Conservation (phyloP, 2,888 invertebrate species). For the Galerucella pusilla region DNA sequence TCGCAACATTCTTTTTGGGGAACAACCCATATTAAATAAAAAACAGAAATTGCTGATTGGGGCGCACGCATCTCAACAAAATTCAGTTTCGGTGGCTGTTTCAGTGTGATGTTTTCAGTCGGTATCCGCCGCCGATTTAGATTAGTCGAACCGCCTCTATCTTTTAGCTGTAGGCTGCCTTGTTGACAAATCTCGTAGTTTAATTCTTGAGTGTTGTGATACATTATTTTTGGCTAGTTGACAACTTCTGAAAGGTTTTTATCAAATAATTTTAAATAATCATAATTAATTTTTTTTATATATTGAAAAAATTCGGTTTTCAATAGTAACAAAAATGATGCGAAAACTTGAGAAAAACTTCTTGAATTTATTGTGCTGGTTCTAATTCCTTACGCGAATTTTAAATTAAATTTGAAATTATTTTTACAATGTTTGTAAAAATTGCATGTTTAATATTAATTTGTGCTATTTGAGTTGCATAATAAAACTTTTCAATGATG, state of each 20-base stretch:
- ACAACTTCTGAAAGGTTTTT: constrained; percentile 16
- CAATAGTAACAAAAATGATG: no score
- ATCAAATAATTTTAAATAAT: not conserved
- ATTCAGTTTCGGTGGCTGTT: constrained; percentile 24
- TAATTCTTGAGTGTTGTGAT: constrained; percentile 5
- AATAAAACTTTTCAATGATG: no score
- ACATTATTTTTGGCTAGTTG: not conserved
- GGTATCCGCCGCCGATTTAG: constrained; percentile 21
- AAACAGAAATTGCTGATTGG: not conserved
- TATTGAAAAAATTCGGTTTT: no score
- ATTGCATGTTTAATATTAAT: no score
- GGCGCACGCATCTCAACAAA: constrained; percentile 23
- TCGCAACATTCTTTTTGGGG: not conserved
- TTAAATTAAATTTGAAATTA: no score
- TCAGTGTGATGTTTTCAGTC: constrained; percentile 26
- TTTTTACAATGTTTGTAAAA: no score
- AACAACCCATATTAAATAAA: not conserved
- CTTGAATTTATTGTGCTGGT: no score
- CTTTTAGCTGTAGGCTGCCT: not conserved
- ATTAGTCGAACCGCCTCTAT: constrained; percentile 9
- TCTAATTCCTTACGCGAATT: no score
- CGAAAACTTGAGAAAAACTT: no score
- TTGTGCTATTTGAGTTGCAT: no score
- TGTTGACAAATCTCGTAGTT: not conserved
- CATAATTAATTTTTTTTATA: no score